Conservation (phyloP, 2,113 vertebrate species). For the Procavia capensis region DNA sequence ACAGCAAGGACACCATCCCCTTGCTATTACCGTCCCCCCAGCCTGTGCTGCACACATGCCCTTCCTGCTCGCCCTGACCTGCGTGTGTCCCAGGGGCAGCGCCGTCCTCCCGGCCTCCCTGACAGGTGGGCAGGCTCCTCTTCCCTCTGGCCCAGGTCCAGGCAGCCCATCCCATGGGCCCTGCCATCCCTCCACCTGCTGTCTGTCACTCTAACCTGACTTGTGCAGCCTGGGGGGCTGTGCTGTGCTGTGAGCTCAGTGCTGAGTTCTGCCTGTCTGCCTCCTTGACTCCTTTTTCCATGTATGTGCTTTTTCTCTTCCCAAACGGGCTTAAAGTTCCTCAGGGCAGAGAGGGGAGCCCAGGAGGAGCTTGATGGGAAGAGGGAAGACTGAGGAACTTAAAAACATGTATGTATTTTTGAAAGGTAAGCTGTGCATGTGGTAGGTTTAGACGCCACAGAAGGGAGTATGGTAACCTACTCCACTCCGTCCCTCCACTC, state of each 20-base stretch:
- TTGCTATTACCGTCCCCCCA: not conserved
- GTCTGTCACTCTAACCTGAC: not conserved
- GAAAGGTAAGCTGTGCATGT: not conserved
- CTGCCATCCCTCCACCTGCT: too few relatives aligned
- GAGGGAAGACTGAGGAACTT: not conserved
- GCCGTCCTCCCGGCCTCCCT: not conserved
- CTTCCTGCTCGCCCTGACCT: not conserved
- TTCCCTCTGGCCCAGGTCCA: not conserved
- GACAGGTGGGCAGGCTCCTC: not conserved
- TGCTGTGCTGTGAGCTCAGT: not conserved
- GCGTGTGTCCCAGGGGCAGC: fast-evolving
- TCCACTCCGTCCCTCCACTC: fast-evolving
- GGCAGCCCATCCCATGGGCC: not conserved
- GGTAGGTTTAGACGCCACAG: not conserved
- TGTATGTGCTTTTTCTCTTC: not conserved
- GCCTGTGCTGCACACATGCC: not conserved
- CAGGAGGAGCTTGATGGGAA: not conserved
- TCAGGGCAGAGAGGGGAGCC: not conserved
- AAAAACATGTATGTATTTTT: not conserved
- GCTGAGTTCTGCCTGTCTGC: fast-evolving
- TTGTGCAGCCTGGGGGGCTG: not conserved
- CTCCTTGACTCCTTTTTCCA: not conserved
- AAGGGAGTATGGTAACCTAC: not conserved
- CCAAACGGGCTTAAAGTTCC: not conserved
- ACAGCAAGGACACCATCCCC: slow-evolving; percentile 48